phyloP scores from a whole-genome alignment of 2,888 invertebrate species.

The Ischnus inquisitorius region DNA sequence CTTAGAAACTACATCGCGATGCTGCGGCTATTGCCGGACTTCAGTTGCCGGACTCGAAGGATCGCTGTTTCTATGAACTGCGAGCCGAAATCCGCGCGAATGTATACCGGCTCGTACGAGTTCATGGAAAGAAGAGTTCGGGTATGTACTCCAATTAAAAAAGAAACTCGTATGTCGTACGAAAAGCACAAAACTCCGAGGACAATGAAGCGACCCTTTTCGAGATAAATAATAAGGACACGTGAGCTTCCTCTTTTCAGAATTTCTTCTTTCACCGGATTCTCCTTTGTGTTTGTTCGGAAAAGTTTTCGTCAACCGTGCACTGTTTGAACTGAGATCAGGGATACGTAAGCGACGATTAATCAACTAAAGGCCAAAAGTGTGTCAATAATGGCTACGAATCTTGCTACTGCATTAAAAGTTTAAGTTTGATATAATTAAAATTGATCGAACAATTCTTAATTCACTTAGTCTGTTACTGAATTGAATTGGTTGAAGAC shows the following conservation, averaged over 20 bases:
- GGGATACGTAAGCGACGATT: not conserved
- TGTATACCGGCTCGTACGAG: slow-evolving; percentile 20
- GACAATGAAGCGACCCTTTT: not conserved
- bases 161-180: not conserved
- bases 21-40: slow-evolving; percentile 17
- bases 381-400: not conserved
- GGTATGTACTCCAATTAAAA: not conserved
- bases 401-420: not conserved
- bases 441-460: not conserved
- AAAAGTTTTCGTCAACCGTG: not conserved
- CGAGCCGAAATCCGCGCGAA: slow-evolving; percentile 17
- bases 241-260: not conserved
- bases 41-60: slow-evolving; percentile 48
- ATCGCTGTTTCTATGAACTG: slow-evolving; percentile 7
- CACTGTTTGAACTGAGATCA: not conserved
- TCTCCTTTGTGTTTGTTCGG: not conserved
- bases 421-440: not conserved
- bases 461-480: not conserved
- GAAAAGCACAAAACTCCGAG: not conserved
- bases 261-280: not conserved
- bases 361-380: not conserved
- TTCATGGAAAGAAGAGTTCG: slow-evolving; percentile 19
- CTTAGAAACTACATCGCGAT: slow-evolving; percentile 35
- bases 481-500: not conserved
- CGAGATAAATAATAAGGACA: not conserved